Evolutionary conservation across 2,113 vertebrate genomes (phyloP), one percentile per base, ranked within the genome.

Genomic region (Psittacula cyanocephala): DNA sequence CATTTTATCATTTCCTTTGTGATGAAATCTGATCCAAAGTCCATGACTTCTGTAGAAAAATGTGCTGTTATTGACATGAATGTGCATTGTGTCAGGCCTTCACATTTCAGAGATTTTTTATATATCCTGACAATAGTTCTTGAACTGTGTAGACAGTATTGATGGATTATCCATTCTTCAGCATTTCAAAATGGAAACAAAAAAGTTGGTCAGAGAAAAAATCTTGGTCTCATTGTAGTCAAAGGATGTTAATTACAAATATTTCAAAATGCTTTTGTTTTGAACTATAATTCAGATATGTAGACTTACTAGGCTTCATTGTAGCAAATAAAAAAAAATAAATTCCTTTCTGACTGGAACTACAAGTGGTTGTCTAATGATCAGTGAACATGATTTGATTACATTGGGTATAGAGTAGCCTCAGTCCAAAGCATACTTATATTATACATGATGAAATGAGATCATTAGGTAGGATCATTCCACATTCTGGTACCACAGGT

Each of bases 91-190:
- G 93, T 96, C 93, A 92, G 70, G 83, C 65, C 74, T 91, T 96
- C 88, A 82, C 52, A 93, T 95, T 93, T 79, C 52, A 92, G 95
- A 37, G 92, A 75, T 91, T 89, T 93, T 97, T 96, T 93, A 80
- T 88, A 68, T 52, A 13, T 93, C 74, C 72, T 95, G 95, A 96
- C 95, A 97, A 96, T 97, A 93, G 95, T 77, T 88, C 81, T 96
- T 91, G 81, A 95, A 81, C 82, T 86, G 88, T 92, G 93, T 80
- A 84, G 92, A 97, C 92, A 96, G 92, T 94, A 81, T 25, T 96
- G 96, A 96, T 96, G 93, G 86, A 96, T 94, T 93, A 93, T 86
- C 95, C 91, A 96, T 94, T 96, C 92, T 97, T 96, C 88, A 95
- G 88, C 74, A 70, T 91, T 96, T 96, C 77, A 86, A 95, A 96